These are phyloP conservation scores for Hydrozoanthus gracilis DNA, from an alignment of 92 coral and sea anemone genomes.

Conservation along the genomic window DNA sequence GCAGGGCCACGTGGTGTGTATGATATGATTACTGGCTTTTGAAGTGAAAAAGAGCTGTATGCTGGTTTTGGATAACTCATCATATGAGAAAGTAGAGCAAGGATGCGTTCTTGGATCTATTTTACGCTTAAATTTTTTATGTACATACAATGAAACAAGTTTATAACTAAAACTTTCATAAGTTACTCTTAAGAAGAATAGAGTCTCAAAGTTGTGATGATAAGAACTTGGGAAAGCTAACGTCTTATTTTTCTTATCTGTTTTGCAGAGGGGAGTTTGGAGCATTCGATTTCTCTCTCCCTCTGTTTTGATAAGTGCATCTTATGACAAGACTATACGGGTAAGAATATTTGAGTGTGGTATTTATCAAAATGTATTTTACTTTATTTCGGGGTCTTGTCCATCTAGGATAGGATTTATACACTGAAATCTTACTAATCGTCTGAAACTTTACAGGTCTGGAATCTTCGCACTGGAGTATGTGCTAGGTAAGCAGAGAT, in stretches of 20 bases:
- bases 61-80: too few relatives aligned
- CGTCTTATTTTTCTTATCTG: background rate
- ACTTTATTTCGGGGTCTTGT: background rate
- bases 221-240: too few relatives aligned
- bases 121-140: too few relatives aligned
- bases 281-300: conserved; percentile 90
- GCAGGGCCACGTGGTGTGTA: conserved; percentile 89
- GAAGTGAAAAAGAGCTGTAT: too few relatives aligned
- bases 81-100: too few relatives aligned
- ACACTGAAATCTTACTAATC: background rate
- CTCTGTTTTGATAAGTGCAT: conserved; percentile 83
- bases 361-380: background rate
- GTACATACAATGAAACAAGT: too few relatives aligned
- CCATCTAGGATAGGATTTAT: background rate
- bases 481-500: conserved; percentile 69
- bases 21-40: too few relatives aligned
- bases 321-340: conserved; percentile 94
- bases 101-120: too few relatives aligned
- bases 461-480: conserved; percentile 89
- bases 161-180: too few relatives aligned
- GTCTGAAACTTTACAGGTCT: conserved; percentile 62
- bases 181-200: too few relatives aligned
- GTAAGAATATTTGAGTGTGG: conserved; percentile 55
- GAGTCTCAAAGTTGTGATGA: too few relatives aligned
- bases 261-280: conserved; percentile 91